A percentile compares a stretch with the other conserved stretches of the same genome.
These are phyloP conservation scores for Ischnura elegans DNA, from an alignment of 2,888 invertebrate genomes.

Conservation along the genomic window DNA sequence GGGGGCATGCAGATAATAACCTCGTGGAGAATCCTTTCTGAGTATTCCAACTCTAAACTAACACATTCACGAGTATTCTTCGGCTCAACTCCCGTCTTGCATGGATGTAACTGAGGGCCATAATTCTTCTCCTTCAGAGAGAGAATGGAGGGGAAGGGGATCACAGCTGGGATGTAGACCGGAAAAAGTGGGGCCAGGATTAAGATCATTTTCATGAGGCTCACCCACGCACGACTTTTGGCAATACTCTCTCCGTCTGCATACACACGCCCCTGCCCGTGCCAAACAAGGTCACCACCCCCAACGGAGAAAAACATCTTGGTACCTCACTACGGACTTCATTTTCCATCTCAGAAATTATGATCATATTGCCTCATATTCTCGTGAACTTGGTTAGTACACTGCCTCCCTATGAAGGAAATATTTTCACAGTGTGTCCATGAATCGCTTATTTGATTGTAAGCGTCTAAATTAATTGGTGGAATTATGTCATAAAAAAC, in stretches of 20 bases:
- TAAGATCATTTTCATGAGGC: conserved; percentile 7
- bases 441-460: too few species aligned
- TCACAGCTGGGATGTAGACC: conserved; percentile 5
- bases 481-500: too few species aligned
- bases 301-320: neutral
- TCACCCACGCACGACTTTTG: conserved; percentile 23
- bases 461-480: too few species aligned
- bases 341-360: too few species aligned
- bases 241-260: neutral
- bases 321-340: too few species aligned
- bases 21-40: too few species aligned
- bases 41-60: too few species aligned
- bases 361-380: too few species aligned
- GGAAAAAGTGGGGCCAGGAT: conserved; percentile 26
- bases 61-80: neutral
- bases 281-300: conserved; percentile 5
- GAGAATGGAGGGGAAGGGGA: neutral
- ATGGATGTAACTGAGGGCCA: neutral
- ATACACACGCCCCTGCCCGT: neutral
- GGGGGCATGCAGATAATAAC: too few species aligned
- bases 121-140: neutral
- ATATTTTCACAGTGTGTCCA: too few species aligned
- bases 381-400: too few species aligned
- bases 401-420: too few species aligned
- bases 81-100: neutral